phyloP scores from a whole-genome alignment of 2,797 vertebrate genomes.

The Rhabdophis nuchalis region DNA sequence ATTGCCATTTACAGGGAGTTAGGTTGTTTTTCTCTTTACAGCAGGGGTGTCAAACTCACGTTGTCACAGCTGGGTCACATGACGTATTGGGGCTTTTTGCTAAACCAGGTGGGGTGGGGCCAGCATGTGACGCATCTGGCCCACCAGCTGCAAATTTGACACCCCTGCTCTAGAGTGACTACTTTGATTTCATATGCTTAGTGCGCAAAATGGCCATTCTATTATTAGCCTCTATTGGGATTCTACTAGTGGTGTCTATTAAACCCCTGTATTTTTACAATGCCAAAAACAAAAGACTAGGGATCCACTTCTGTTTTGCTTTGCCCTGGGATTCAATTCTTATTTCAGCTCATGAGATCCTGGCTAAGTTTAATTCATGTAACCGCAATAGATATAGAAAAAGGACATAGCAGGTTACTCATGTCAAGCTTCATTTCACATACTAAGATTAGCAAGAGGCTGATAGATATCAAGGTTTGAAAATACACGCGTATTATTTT shows the following conservation, averaged over 20 bases:
- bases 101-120: no score
- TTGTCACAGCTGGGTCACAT: no score
- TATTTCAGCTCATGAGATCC: slow-evolving; percentile 18
- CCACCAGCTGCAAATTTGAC: no score
- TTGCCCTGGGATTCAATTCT: neutral
- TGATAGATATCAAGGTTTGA: neutral
- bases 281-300: slow-evolving; percentile 22
- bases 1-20: neutral
- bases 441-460: neutral
- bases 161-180: neutral
- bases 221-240: neutral
- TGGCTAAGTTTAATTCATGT: slow-evolving; percentile 3
- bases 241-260: slow-evolving; percentile 20
- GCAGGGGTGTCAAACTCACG: neutral
- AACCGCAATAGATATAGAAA: neutral
- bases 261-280: neutral
- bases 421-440: neutral
- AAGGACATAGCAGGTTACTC: neutral
- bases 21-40: neutral
- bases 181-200: slow-evolving; percentile 2
- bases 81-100: no score
- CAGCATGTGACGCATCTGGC: no score
- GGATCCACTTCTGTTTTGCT: neutral
- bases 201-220: slow-evolving; percentile 14
- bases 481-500: neutral